phyloP scores from a whole-genome alignment of 2,113 vertebrate genomes.

The Bagarius yarrelli region DNA sequence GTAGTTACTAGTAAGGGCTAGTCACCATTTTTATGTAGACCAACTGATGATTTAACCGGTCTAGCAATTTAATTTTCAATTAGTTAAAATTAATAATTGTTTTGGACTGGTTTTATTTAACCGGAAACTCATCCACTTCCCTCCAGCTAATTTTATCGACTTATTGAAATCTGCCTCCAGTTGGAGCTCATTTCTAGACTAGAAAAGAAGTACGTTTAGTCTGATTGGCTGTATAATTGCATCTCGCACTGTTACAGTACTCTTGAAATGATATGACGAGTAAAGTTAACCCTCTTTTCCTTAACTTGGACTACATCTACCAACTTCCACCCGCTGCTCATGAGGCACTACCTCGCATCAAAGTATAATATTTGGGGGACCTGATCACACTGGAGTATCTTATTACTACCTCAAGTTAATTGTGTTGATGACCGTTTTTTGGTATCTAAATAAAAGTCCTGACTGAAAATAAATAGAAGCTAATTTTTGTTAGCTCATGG shows the following conservation, averaged over 20 bases:
- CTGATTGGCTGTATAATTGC: neutral
- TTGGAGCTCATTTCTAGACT: neutral
- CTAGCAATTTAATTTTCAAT: neutral
- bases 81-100: neutral
- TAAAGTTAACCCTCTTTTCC: slow-evolving; percentile 43
- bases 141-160: neutral
- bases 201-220: neutral
- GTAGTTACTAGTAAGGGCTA: neutral
- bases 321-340: slow-evolving; percentile 70
- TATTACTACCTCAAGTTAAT: neutral
- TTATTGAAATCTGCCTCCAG: neutral
- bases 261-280: neutral
- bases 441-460: neutral
- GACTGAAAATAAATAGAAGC: neutral
- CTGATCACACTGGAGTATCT: neutral
- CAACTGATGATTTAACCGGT: neutral
- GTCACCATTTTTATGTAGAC: neutral
- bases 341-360: slow-evolving; percentile 57
- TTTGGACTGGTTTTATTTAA: neutral
- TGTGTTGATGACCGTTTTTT: neutral
- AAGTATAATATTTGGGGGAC: slow-evolving; percentile 49
- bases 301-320: slow-evolving; percentile 68
- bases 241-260: neutral
- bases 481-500: neutral
- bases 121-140: neutral